phyloP scores from a whole-genome alignment of 2,113 vertebrate species.

The Phocoena phocoena region DNA sequence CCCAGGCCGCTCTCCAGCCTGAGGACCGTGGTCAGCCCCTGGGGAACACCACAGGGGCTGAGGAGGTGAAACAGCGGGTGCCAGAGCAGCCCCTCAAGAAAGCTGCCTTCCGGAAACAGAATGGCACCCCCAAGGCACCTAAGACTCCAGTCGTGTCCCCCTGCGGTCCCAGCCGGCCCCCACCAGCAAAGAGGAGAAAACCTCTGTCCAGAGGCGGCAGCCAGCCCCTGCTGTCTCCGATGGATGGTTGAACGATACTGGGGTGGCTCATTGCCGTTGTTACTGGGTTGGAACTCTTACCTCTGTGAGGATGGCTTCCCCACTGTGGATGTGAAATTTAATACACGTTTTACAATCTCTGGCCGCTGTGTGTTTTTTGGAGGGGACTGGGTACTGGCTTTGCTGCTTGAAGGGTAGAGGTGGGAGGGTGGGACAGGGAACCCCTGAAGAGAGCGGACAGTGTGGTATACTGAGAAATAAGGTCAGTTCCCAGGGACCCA shows the following conservation, averaged over 20 bases:
- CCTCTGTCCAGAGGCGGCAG: neutral
- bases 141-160: neutral
- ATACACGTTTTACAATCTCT: constrained; percentile 37
- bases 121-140: neutral
- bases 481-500: neutral
- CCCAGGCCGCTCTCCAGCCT: neutral
- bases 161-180: neutral
- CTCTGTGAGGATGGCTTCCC: neutral
- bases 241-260: neutral
- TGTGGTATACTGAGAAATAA: neutral
- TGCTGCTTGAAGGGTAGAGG: neutral
- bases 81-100: neutral
- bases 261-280: neutral
- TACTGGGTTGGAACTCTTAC: neutral
- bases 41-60: neutral
- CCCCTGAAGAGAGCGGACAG: neutral
- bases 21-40: neutral
- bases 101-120: constrained; percentile 35
- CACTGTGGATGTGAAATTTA: constrained; percentile 23
- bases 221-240: neutral
- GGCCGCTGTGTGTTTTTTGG: constrained; percentile 37
- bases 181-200: constrained; percentile 74
- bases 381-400: neutral
- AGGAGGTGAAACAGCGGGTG: constrained; percentile 21
- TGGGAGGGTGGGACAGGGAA: neutral